phyloP scores from a whole-genome alignment of 2,113 vertebrate species.

The Collichthys lucidus region DNA sequence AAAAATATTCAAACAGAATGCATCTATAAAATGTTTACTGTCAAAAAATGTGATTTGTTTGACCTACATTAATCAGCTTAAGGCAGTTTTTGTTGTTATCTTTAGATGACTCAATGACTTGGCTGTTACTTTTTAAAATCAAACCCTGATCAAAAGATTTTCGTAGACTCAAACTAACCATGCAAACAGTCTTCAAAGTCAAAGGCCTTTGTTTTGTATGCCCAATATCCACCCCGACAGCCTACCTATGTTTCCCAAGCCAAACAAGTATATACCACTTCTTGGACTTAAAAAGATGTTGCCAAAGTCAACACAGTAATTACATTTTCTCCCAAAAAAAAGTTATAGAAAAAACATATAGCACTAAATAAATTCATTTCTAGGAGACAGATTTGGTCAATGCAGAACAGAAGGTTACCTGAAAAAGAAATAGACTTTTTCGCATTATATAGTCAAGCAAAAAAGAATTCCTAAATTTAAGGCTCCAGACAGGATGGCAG shows the following conservation, averaged over 20 bases:
- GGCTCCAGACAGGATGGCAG: constrained; percentile 33
- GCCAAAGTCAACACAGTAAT: background rate
- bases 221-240: too few relatives aligned
- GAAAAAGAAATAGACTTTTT: background rate
- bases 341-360: background rate
- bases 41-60: background rate
- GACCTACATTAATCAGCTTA: background rate
- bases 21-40: background rate
- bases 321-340: background rate
- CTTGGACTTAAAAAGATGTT: background rate
- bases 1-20: background rate
- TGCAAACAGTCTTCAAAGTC: too few relatives aligned
- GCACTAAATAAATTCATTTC: background rate
- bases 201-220: too few relatives aligned
- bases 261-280: too few relatives aligned
- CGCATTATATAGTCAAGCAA: background rate
- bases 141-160: too few relatives aligned
- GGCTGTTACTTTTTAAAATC: too few relatives aligned
- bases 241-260: too few relatives aligned
- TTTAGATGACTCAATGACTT: background rate
- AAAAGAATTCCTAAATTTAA: constrained; percentile 2
- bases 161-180: too few relatives aligned
- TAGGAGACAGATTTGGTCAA: background rate
- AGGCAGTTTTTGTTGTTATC: background rate
- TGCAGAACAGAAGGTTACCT: background rate